Conservation (phyloP, 1,140 invertebrate genomes). For the Diorhabda elongata region DNA sequence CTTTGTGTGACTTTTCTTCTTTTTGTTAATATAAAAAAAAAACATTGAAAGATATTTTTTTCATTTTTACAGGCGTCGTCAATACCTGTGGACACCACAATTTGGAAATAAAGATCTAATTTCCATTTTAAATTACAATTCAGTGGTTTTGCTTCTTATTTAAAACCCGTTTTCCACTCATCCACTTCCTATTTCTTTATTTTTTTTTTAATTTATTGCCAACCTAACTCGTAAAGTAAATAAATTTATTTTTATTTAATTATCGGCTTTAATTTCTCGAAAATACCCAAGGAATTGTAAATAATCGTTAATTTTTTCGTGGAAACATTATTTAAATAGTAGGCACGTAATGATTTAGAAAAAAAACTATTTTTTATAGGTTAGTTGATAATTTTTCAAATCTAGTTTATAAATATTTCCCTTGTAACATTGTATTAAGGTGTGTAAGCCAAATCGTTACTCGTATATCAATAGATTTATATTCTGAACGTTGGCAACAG, state of each 20-base stretch:
- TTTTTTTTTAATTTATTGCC: conserved; percentile 17
- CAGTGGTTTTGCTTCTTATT: conserved; percentile 38
- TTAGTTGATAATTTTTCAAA: no score
- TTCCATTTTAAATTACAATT: conserved; percentile 47
- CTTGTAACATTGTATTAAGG: no score
- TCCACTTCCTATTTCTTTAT: conserved; percentile 7
- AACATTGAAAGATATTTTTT: conserved; percentile 24
- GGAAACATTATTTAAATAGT: no score
- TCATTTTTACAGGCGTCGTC: conserved; percentile 53
- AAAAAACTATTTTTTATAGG: no score
- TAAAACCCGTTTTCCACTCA: conserved; percentile 23
- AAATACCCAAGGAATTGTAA: neutral
- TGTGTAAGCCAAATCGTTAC: no score
- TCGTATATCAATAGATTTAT: no score
- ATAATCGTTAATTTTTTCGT: neutral
- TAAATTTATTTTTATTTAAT: conserved; percentile 18
- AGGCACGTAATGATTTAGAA: no score
- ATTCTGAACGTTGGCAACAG: no score
- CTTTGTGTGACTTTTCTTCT: neutral
- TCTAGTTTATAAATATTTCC: no score
- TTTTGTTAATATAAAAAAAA: conserved; percentile 25
- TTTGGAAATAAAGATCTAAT: conserved; percentile 56
- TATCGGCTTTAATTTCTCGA: conserved; percentile 11
- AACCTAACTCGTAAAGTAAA: conserved; percentile 9
- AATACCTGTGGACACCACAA: conserved; percentile 47